Percentiles rank a stretch among this genome's conserved stretches.
These are phyloP conservation scores for Isotomurus palustris DNA, from an alignment of 2,888 invertebrate genomes.

Conservation along the genomic window DNA sequence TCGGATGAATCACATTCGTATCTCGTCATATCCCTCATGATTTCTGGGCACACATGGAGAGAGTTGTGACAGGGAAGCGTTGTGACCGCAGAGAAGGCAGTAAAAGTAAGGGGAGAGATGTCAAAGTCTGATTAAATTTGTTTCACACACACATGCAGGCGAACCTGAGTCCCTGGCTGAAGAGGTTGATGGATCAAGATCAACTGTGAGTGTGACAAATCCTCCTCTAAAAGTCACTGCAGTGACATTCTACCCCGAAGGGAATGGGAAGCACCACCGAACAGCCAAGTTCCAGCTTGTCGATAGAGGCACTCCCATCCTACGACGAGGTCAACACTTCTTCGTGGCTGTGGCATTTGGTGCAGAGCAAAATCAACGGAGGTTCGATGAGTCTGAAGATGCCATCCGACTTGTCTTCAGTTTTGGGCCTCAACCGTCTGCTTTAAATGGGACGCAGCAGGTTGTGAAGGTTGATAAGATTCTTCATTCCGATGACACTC, in stretches of 20 bases:
- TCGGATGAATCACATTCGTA: too few relatives aligned
- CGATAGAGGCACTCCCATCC: conserved; percentile 61
- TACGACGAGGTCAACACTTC: conserved; percentile 70
- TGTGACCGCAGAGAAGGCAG: background rate
- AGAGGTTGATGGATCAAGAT: too few relatives aligned
- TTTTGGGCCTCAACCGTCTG: conserved; percentile 58
- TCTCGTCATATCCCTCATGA: too few relatives aligned
- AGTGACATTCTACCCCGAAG: conserved; percentile 62
- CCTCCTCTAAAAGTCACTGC: conserved; percentile 31
- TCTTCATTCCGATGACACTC: conserved; percentile 48
- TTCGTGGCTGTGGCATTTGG: conserved; percentile 62
- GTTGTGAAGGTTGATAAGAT: conserved; percentile 50
- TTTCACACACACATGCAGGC: background rate
- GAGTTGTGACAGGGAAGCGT: too few relatives aligned
- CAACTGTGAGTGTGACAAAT: background rate
- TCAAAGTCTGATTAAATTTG: conserved; percentile 6
- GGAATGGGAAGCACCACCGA: conserved; percentile 65
- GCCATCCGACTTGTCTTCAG: conserved; percentile 64
- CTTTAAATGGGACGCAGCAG: conserved; percentile 57
- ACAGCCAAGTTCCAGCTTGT: conserved; percentile 66
- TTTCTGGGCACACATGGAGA: too few relatives aligned
- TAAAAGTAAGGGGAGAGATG: conserved; percentile 1
- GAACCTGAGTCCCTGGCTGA: too few relatives aligned
- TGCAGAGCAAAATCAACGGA: conserved; percentile 51
- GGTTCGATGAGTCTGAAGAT: conserved; percentile 60